Evolutionary conservation across 2,888 invertebrate species (phyloP).

Genomic region (Eucera pruinosa): DNA sequence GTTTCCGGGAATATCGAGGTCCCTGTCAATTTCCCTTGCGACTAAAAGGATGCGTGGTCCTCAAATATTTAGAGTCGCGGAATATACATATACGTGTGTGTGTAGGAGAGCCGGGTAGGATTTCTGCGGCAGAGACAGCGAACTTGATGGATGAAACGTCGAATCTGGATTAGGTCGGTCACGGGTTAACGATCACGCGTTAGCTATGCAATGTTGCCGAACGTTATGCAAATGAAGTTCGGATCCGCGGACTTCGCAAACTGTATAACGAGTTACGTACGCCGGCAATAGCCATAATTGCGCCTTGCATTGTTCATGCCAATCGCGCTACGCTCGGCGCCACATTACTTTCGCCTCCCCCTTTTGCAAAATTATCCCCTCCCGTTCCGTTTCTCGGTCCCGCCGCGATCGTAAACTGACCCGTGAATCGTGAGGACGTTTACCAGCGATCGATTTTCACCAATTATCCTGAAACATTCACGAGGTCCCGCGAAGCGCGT

Average conservation of each 20-base stretch:
- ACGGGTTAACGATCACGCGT: slow-evolving; percentile 21
- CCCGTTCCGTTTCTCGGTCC: not conserved
- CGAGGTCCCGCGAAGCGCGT: too few species aligned
- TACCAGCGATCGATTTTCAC: too few species aligned
- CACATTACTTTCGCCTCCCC: slow-evolving; percentile 8
- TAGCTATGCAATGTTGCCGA: slow-evolving; percentile 16
- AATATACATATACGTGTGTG: too few species aligned
- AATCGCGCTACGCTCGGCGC: not conserved
- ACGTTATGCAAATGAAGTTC: slow-evolving; percentile 53
- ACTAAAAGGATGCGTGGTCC: not conserved
- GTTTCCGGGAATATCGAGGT: not conserved
- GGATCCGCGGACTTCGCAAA: slow-evolving; percentile 46
- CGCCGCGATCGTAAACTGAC: not conserved
- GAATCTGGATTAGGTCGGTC: slow-evolving; percentile 7
- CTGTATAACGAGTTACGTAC: slow-evolving; percentile 65
- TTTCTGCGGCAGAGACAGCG: not conserved
- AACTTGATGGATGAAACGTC: slow-evolving; percentile 9
- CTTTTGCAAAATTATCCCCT: not conserved
- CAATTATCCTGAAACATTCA: too few species aligned
- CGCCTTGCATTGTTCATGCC: slow-evolving; percentile 41
- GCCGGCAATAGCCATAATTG: slow-evolving; percentile 58
- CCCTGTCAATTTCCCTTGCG: not conserved
- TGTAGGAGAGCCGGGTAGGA: not conserved
- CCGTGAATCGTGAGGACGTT: not conserved
- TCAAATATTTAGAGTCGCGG: slow-evolving; percentile 1